Evolutionary conservation across 2,797 vertebrate genomes (phyloP).

Genomic region (Bucorvus abyssinicus): DNA sequence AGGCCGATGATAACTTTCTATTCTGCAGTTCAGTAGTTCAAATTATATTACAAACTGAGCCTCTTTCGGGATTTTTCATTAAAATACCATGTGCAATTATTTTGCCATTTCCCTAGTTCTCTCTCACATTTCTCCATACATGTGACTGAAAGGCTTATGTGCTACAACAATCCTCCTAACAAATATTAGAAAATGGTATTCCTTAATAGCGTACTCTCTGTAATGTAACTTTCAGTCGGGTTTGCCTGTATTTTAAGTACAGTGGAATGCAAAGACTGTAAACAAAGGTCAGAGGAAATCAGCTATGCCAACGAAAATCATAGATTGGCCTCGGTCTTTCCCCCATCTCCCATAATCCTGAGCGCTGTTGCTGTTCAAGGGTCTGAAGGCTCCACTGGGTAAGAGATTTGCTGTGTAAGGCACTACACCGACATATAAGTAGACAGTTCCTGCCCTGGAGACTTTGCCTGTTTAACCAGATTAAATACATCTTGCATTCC

Average conservation of each 20-base stretch:
- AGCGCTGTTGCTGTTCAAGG: neutral
- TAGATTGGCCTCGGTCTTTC: neutral
- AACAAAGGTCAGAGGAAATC: conserved; percentile 17
- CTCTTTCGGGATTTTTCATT: neutral
- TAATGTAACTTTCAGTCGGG: neutral
- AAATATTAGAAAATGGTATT: neutral
- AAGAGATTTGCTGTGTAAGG: neutral
- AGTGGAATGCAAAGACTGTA: neutral
- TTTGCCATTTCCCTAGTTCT: neutral
- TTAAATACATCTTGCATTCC: neutral
- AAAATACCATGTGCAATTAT: neutral
- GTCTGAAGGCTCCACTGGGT: neutral
- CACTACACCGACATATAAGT: accelerated
- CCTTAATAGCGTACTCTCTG: neutral
- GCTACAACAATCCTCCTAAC: neutral
- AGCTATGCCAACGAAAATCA: neutral
- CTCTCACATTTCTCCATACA: neutral
- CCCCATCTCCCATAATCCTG: neutral
- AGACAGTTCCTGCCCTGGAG: conserved; percentile 8
- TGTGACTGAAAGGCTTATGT: neutral
- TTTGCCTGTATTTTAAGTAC: neutral
- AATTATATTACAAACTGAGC: neutral
- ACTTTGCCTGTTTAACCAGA: conserved; percentile 5
- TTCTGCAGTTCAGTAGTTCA: neutral
- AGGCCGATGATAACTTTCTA: neutral